phyloP scores from a whole-genome alignment of 2,113 vertebrate genomes.

The Turdus rufiventris region DNA sequence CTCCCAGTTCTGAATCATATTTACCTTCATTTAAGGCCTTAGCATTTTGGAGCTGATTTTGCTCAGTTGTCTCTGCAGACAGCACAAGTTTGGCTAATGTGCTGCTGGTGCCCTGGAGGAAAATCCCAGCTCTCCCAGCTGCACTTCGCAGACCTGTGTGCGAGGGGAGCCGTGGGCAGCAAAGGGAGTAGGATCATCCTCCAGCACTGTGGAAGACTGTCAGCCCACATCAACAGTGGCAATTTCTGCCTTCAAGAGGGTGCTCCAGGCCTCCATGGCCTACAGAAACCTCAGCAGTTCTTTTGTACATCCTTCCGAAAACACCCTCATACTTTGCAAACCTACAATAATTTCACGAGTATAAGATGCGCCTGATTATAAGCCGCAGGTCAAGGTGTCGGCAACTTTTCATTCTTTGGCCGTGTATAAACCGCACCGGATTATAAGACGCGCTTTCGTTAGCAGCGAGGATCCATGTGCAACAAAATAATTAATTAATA shows the following conservation, averaged over 20 bases:
- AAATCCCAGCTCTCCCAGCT: neutral
- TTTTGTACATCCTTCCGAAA: neutral
- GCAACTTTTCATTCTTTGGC: too few species aligned
- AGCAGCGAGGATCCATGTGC: too few species aligned
- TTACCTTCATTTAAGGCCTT: neutral
- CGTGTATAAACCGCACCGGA: too few species aligned
- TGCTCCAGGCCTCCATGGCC: neutral
- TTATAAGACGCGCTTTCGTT: too few species aligned
- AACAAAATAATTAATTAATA: too few species aligned
- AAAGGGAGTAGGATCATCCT: neutral
- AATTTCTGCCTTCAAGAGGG: neutral
- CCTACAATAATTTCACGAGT: neutral
- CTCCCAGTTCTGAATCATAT: neutral
- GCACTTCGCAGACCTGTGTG: accelerated
- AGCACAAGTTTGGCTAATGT: neutral
- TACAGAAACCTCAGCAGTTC: neutral
- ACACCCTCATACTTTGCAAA: neutral
- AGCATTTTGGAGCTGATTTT: neutral
- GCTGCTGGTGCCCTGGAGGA: neutral
- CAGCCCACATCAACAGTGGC: neutral
- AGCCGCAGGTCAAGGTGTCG: too few species aligned
- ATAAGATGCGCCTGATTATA: too few species aligned
- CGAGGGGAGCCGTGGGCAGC: accelerated
- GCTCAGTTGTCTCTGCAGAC: neutral
- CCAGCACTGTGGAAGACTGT: neutral